phyloP scores from a whole-genome alignment of 2,888 invertebrate species.

The Mythimna lalbum region DNA sequence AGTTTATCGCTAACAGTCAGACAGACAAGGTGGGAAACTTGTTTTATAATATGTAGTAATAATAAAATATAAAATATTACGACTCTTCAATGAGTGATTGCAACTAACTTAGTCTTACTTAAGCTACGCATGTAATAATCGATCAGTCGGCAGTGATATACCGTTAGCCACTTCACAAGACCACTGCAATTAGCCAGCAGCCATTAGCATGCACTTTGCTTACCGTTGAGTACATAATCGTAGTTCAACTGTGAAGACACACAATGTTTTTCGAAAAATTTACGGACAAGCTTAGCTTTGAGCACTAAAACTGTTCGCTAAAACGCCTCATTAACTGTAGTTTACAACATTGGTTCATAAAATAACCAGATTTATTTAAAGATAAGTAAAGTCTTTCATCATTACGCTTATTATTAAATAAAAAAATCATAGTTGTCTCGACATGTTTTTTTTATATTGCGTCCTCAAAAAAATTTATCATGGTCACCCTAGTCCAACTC shows the following conservation, averaged over 20 bases:
- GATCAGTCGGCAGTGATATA: conserved; percentile 28
- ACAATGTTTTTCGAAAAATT: conserved; percentile 6
- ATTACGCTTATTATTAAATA: background rate
- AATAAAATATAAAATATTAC: no score
- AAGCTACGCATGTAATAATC: conserved; percentile 23
- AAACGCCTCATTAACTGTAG: background rate
- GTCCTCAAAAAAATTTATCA: background rate
- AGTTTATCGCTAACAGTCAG: no score
- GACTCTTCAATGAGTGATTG: background rate
- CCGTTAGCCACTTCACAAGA: conserved; percentile 63
- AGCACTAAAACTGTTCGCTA: background rate
- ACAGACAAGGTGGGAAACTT: no score
- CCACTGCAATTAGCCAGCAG: conserved; percentile 58
- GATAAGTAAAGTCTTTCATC: background rate
- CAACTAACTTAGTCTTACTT: conserved; percentile 3
- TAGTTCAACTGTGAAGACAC: conserved; percentile 14
- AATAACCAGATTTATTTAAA: background rate
- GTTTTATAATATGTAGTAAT: no score
- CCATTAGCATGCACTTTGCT: conserved; percentile 71
- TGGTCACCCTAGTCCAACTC: conserved; percentile 23
- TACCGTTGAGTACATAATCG: conserved; percentile 61
- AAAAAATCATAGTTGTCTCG: background rate
- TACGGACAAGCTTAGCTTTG: conserved; percentile 9
- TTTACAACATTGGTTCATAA: background rate
- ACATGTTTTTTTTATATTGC: background rate